phyloP scores from a whole-genome alignment of 1,140 invertebrate species.

The Heliconius hermathena region DNA sequence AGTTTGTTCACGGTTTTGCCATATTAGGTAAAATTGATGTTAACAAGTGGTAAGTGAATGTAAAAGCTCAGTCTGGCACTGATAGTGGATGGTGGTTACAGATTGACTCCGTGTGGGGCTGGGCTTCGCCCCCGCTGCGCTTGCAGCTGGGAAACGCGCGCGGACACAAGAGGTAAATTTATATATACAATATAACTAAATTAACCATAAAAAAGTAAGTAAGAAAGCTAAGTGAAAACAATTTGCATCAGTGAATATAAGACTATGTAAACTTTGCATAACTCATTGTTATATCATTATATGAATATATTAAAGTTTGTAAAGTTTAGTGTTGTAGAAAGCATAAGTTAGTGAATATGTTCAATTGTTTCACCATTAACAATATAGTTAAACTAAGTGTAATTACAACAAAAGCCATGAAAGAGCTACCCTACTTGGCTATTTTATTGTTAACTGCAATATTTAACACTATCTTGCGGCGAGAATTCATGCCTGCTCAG shows the following conservation, averaged over 20 bases:
- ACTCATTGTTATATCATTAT: neutral
- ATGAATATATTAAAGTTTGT: too few species aligned
- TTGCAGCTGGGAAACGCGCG: slow-evolving; percentile 87
- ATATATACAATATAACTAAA: neutral
- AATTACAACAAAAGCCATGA: too few species aligned
- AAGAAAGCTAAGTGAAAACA: neutral
- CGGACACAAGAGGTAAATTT: slow-evolving; percentile 75
- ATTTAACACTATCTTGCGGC: too few species aligned
- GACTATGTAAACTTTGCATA: neutral
- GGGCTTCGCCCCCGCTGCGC: slow-evolving; percentile 94
- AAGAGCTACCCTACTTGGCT: too few species aligned
- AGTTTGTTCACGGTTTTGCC: neutral
- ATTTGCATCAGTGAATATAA: neutral
- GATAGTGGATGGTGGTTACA: slow-evolving; percentile 70
- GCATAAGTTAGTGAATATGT: neutral
- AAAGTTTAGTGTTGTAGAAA: neutral
- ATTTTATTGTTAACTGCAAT: too few species aligned
- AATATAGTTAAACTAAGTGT: neutral
- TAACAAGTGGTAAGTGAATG: slow-evolving; percentile 20
- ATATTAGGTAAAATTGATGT: slow-evolving; percentile 17
- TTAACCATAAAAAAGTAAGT: neutral
- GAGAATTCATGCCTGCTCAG: too few species aligned
- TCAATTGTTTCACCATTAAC: neutral
- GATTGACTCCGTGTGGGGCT: slow-evolving; percentile 95
- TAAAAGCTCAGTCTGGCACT: slow-evolving; percentile 41